phyloP scores from a whole-genome alignment of 2,888 invertebrate genomes.

The Galeruca laticollis region DNA sequence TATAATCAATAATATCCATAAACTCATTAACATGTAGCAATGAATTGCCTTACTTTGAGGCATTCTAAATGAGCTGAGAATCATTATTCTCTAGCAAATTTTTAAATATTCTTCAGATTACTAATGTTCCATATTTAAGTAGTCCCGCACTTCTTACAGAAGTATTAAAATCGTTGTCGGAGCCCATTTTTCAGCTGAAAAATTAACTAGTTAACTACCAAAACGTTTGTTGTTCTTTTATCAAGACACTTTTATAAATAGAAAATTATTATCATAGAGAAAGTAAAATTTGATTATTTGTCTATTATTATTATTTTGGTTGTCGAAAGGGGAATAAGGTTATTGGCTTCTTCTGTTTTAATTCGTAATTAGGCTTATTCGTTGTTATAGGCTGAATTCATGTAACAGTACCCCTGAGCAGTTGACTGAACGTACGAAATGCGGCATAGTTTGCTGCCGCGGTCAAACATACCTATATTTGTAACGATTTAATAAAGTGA shows the following conservation, averaged over 20 bases:
- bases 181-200: neutral
- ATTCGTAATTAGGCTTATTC: neutral
- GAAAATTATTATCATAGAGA: too few relatives aligned
- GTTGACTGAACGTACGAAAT: too few relatives aligned
- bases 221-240: too few relatives aligned
- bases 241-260: too few relatives aligned
- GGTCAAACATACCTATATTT: too few relatives aligned
- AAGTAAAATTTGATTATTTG: too few relatives aligned
- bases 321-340: neutral
- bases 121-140: neutral
- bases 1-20: constrained; percentile 85
- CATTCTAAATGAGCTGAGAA: constrained; percentile 71
- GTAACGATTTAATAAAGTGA: too few relatives aligned
- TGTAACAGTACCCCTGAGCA: too few relatives aligned
- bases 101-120: neutral
- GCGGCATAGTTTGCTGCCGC: too few relatives aligned
- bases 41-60: constrained; percentile 82
- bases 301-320: too few relatives aligned
- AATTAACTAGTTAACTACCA: neutral
- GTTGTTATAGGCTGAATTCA: too few relatives aligned
- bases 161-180: neutral
- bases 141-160: neutral
- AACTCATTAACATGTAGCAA: constrained; percentile 83
- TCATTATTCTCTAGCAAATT: constrained; percentile 38
- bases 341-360: constrained; percentile 1